phyloP scores from a whole-genome alignment of 2,797 vertebrate species.

The Molossus alvarezi region DNA sequence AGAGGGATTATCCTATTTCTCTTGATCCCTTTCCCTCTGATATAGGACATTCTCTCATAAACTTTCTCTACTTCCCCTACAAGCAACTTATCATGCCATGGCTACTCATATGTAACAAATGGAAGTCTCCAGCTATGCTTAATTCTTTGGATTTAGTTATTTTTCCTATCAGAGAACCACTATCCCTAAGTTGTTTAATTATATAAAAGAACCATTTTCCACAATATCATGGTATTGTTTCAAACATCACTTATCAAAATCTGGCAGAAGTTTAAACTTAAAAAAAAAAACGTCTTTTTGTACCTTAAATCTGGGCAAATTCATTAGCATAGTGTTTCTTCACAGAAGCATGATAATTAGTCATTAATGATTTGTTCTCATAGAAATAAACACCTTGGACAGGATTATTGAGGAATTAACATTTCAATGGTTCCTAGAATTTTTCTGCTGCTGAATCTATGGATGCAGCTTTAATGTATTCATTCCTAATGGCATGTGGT shows the following conservation, averaged over 20 bases:
- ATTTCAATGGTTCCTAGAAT: slow-evolving; percentile 62
- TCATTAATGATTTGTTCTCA: slow-evolving; percentile 64
- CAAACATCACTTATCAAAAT: slow-evolving; percentile 28
- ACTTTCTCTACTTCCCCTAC: not conserved
- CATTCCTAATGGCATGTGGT: slow-evolving; percentile 54
- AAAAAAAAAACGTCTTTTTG: slow-evolving; percentile 15
- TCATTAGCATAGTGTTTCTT: slow-evolving; percentile 59
- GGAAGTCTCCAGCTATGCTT: not conserved
- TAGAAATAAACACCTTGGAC: slow-evolving; percentile 58
- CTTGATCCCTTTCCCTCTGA: not conserved
- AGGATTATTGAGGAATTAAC: slow-evolving; percentile 65
- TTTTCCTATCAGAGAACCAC: slow-evolving; percentile 16
- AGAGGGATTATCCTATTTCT: not conserved
- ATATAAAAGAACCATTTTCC: not conserved
- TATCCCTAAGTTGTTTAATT: slow-evolving; percentile 39
- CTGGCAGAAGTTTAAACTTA: not conserved
- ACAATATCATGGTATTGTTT: not conserved
- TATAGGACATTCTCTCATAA: not conserved
- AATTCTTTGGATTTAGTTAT: not conserved
- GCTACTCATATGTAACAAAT: not conserved
- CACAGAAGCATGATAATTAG: slow-evolving; percentile 59
- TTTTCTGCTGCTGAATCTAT: slow-evolving; percentile 37
- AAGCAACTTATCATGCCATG: not conserved
- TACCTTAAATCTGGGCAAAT: slow-evolving; percentile 59
- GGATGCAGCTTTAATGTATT: slow-evolving; percentile 4